Evolutionary conservation across 2,888 invertebrate species (phyloP), one percentile per base, ranked within the genome.

Genomic region (Mythimna lalbum): DNA sequence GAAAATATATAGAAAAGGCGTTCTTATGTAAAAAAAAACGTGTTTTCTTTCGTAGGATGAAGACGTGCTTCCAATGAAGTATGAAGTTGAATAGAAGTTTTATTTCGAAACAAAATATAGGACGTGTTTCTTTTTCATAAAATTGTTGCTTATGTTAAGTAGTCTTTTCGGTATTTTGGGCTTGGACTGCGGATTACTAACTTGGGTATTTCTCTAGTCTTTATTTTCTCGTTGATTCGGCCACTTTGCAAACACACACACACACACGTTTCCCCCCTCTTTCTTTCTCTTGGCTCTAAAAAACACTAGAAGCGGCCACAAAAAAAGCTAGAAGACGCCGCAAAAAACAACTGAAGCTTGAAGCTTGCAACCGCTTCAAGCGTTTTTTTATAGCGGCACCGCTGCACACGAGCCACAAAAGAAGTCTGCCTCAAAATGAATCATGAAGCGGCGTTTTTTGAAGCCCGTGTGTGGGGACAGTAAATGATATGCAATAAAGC

Each of bases 61-160:
- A 27, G 50, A 79, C 82, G 79, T 81, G 79, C 62, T 63, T 23
- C 49, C 31, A 79, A 81, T 81, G 39, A 68, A 68, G 63, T 63
- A 79, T 81, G 70, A 78, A 63, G 53, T 19, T 53, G 39, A 23
- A 43, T 36, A 75, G 62, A 65, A 80, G 76, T 62, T 66, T 76
- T 69, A 59, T 76, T 69, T 69, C 47, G 43, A 65, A 69, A 78
- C 75, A 80, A 80, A 80, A 75, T 80, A 67, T 56, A 27, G 14
- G 63, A 76, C 80, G 76, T 76, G 80, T 74, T 74, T 59, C 66
- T 66, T 66, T 79, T 76, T 55, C 56, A 52, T 55, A 79, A 76
- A 59, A 62, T 49, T 21, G 55, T 39, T 60, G 65, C 33, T 64
- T 73, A 53, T 52, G 36, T 74, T 47, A 70, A 52, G 10, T 21